Evolutionary conservation across 92 coral and sea anemone genomes (phyloP).

Genomic region (Zoanthus solanderi): DNA sequence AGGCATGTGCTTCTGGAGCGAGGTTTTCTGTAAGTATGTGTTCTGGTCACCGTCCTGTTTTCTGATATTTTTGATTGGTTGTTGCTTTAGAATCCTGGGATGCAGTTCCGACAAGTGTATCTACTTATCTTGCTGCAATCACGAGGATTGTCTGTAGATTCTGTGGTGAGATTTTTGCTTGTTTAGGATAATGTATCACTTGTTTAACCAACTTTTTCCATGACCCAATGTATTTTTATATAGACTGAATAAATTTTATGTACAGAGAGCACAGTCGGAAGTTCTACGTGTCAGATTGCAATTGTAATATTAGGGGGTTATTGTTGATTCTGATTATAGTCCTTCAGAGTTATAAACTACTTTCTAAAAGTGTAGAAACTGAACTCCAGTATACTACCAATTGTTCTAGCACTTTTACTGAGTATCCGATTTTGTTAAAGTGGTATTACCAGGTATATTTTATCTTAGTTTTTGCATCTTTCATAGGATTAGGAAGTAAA

Average conservation of each 20-base stretch:
- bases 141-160: slow-evolving; percentile 50
- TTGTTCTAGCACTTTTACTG: slow-evolving; percentile 42
- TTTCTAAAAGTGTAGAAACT: slow-evolving; percentile 43
- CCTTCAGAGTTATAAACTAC: slow-evolving; percentile 42
- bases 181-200: slow-evolving; percentile 41
- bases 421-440: slow-evolving; percentile 29
- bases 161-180: not conserved
- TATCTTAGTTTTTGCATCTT: slow-evolving; percentile 47
- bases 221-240: no score
- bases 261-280: slow-evolving; percentile 49
- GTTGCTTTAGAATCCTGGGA: slow-evolving; percentile 58
- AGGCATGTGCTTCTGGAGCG: slow-evolving; percentile 55
- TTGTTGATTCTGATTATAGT: slow-evolving; percentile 38
- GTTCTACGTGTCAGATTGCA: slow-evolving; percentile 47
- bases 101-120: slow-evolving; percentile 53
- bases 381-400: slow-evolving; percentile 42
- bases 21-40: slow-evolving; percentile 55
- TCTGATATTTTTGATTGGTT: slow-evolving; percentile 45
- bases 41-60: slow-evolving; percentile 33
- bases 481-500: slow-evolving; percentile 58
- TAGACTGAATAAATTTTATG: not conserved
- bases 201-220: slow-evolving; percentile 1
- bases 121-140: slow-evolving; percentile 48
- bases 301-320: slow-evolving; percentile 2
- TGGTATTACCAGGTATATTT: slow-evolving; percentile 40